phyloP scores from a whole-genome alignment of 2,888 invertebrate species.

The Luperina testacea region DNA sequence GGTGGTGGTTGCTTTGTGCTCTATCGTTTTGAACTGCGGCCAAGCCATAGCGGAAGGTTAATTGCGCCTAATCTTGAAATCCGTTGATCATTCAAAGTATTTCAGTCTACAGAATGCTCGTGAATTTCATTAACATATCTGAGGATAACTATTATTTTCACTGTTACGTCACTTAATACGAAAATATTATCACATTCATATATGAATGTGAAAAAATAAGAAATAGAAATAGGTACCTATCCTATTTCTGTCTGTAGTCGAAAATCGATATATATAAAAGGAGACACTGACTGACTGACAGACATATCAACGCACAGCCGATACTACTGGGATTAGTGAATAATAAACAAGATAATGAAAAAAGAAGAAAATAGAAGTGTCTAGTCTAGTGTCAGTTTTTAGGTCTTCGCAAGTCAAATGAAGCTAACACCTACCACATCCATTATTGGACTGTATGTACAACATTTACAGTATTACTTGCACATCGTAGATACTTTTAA shows the following conservation, averaged over 20 bases:
- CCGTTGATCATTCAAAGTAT: constrained; percentile 54
- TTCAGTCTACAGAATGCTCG: constrained; percentile 32
- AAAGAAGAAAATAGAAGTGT: not conserved
- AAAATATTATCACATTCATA: not conserved
- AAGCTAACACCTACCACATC: not conserved
- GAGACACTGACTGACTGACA: too few relatives aligned
- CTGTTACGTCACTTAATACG: not conserved
- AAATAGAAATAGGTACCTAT: too few relatives aligned
- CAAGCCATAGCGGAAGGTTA: constrained; percentile 76
- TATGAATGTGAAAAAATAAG: too few relatives aligned
- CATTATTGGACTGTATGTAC: not conserved
- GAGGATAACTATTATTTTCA: not conserved
- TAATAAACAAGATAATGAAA: not conserved
- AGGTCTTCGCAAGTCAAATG: not conserved
- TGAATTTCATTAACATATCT: constrained; percentile 28
- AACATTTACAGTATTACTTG: constrained; percentile 17
- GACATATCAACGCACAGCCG: too few relatives aligned
- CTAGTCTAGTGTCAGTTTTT: not conserved
- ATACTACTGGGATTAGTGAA: not conserved
- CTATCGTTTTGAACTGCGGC: constrained; percentile 79
- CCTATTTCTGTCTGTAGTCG: not conserved
- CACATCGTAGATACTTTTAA: constrained; percentile 1
- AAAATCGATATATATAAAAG: too few relatives aligned
- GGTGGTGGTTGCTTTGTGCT: constrained; percentile 74
- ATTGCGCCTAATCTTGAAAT: constrained; percentile 76